Percentiles rank a stretch among this genome's conserved stretches.
These are phyloP conservation scores for Heterochromis multidens DNA, from an alignment of 2,113 vertebrate genomes.

Conservation along the genomic window DNA sequence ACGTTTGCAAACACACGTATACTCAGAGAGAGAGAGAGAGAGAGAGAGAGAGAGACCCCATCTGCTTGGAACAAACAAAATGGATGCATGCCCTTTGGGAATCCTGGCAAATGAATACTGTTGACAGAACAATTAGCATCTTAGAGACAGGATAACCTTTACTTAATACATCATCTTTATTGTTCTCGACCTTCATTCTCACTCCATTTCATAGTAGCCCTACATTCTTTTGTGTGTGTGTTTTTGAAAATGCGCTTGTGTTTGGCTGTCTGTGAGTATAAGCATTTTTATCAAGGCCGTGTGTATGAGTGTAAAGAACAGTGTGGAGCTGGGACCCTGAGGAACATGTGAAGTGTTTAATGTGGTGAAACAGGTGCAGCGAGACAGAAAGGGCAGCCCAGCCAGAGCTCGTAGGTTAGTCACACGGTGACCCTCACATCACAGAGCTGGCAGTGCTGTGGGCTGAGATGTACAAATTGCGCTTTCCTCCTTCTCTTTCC, in stretches of 20 bases:
- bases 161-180: conserved; percentile 82
- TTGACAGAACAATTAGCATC: conserved; percentile 90
- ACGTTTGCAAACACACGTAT: background rate
- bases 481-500: conserved; percentile 18
- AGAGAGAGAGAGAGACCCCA: conserved; percentile 27
- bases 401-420: conserved; percentile 54
- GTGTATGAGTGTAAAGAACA: conserved; percentile 24
- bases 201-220: conserved; percentile 51
- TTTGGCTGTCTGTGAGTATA: background rate
- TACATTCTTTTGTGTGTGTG: background rate
- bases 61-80: conserved; percentile 73
- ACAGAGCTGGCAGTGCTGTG: conserved; percentile 50
- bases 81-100: conserved; percentile 81
- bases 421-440: conserved; percentile 62
- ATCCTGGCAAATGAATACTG: conserved; percentile 81
- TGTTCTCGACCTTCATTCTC: conserved; percentile 75
- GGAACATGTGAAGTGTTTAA: conserved; percentile 66
- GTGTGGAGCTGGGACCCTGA: conserved; percentile 39
- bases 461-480: conserved; percentile 59
- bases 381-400: conserved; percentile 82
- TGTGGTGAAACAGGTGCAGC: conserved; percentile 77
- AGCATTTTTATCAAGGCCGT: background rate
- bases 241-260: background rate
- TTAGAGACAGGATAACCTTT: conserved; percentile 86
- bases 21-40: background rate